Evolutionary conservation across 2,888 invertebrate genomes (phyloP), one percentile per base, ranked within the genome.

Genomic region (Pedicia rivosa): DNA sequence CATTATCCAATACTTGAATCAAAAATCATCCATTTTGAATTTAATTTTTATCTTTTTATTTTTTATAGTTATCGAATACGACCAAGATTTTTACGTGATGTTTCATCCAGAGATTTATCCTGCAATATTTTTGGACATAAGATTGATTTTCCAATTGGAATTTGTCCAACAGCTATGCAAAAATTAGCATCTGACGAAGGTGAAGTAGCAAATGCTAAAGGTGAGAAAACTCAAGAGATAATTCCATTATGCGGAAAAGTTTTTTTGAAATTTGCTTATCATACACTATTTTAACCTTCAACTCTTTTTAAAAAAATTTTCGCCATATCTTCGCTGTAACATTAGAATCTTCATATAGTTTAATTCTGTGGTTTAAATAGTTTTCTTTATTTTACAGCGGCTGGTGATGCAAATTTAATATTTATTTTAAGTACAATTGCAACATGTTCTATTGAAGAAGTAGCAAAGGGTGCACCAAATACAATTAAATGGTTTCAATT

Each of bases 151-250:
- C 84, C 86, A 0, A 54, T 84, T 25, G 90, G 86, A 7, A 71
- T 91, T 41, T 75, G 90, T 1, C 90, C 92, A 1, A 79, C 88
- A 2, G 91, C 90, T 1, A 86, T 90, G 83, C 90, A 91, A 57
- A 70, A 72, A 49, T 78, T 92, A 82, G 90, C 90, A 0, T 84
- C 90, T 63, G 74, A 79, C 1, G 80, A 86, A 13, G 92, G 92
- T 5, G 92, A 92, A 64, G 61, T 76, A 42, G 90, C 80, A 34
- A 86, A 74, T 56, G 86, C 72, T 2, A 73, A 63, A n/a, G n/a
- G n/a, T n/a, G n/a, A n/a, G n/a, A n/a, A n/a, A n/a, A n/a, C n/a
- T n/a, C n/a, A n/a, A n/a, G n/a, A n/a, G n/a, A n/a, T n/a, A n/a
- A n/a, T n/a, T n/a, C n/a, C n/a, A n/a, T n/a, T n/a, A n/a, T n/a